Conservation (phyloP, 1,140 invertebrate genomes). For the Drosophila sulfurigaster region DNA sequence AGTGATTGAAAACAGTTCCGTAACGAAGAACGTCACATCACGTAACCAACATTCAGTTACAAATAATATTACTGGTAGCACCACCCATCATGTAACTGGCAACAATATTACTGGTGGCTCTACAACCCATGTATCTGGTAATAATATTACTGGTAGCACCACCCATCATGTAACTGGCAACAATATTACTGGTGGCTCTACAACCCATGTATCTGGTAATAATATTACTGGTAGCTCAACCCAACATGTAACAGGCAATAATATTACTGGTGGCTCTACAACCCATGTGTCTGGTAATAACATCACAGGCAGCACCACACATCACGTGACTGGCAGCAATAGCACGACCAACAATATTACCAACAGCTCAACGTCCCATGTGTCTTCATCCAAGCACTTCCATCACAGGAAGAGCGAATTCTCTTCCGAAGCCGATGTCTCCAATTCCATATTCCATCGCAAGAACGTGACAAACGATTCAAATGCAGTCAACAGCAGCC, state of each 20-base stretch:
- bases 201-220: not conserved
- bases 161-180: constrained; percentile 12
- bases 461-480: constrained; percentile 86
- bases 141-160: not conserved
- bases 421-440: constrained; percentile 89
- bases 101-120: constrained; percentile 40
- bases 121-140: constrained; percentile 15
- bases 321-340: constrained; percentile 27
- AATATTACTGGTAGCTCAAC: constrained; percentile 41
- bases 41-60: constrained; percentile 34
- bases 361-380: constrained; percentile 39
- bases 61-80: constrained; percentile 32
- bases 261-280: constrained; percentile 31
- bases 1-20: constrained; percentile 25
- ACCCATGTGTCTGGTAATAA: constrained; percentile 21
- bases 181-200: constrained; percentile 18
- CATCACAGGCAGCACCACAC: constrained; percentile 28
- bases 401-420: constrained; percentile 90
- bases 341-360: constrained; percentile 35
- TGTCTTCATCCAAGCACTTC: constrained; percentile 69
- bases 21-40: constrained; percentile 25
- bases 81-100: not conserved
- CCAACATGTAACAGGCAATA: constrained; percentile 16
- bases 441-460: constrained; percentile 91
- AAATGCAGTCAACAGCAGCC: constrained; percentile 85